phyloP scores from a whole-genome alignment of 2,888 invertebrate genomes.

The Stegophylla sp. region DNA sequence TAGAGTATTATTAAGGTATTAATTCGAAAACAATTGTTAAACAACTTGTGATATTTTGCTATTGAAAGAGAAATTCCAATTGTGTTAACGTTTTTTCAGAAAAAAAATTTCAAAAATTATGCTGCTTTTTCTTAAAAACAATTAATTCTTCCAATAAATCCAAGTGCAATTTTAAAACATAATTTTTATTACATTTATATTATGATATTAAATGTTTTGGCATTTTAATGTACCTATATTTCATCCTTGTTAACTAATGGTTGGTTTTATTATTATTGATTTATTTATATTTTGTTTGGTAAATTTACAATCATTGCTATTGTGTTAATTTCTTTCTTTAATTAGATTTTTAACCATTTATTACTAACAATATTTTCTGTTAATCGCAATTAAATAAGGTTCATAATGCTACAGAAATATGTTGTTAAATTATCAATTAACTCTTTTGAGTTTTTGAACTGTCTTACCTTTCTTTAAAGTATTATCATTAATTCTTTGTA shows the following conservation, averaged over 20 bases:
- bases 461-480: background rate
- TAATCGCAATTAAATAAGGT: background rate
- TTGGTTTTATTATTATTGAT: constrained; percentile 5
- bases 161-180: constrained; percentile 28
- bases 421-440: background rate
- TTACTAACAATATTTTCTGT: constrained; percentile 9
- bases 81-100: too few relatives aligned
- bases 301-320: background rate
- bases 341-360: background rate
- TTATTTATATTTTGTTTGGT: constrained; percentile 3
- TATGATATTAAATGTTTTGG: constrained; percentile 19
- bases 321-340: background rate
- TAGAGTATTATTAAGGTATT: background rate
- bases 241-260: constrained; percentile 6
- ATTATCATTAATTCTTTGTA: background rate
- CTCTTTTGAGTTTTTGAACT: background rate
- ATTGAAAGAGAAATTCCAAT: too few relatives aligned
- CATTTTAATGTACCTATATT: background rate
- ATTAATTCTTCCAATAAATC: background rate
- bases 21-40: background rate
- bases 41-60: background rate
- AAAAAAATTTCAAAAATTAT: background rate
- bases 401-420: too few relatives aligned
- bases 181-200: constrained; percentile 35
- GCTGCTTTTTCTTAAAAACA: background rate